Conservation (phyloP, 2,888 invertebrate genomes). For the Mythimna albipuncta region DNA sequence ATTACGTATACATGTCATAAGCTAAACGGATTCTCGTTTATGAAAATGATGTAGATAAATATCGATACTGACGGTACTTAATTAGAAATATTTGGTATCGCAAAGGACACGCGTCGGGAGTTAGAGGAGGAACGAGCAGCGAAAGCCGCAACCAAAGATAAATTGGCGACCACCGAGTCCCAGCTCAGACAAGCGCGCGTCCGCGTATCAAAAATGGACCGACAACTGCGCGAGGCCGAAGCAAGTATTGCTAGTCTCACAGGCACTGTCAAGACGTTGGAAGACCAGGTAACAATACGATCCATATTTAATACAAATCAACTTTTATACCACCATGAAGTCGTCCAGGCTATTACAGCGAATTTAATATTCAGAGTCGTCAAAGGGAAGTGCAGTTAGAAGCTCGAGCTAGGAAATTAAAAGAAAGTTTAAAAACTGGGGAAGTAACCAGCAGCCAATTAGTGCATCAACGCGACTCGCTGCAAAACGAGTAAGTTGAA, state of each 20-base stretch:
- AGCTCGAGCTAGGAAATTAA: conserved; percentile 85
- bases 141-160: conserved; percentile 77
- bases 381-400: conserved; percentile 85
- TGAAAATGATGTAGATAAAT: not conserved
- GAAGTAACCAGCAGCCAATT: conserved; percentile 82
- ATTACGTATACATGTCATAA: too few species aligned
- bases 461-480: conserved; percentile 80
- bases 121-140: conserved; percentile 80
- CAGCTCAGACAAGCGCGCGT: conserved; percentile 81
- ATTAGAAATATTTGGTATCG: not conserved
- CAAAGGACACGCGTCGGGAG: conserved; percentile 77
- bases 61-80: not conserved
- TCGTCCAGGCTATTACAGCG: not conserved
- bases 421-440: conserved; percentile 85
- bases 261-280: conserved; percentile 82
- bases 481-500: conserved; percentile 79
- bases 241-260: conserved; percentile 85
- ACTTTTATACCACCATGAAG: not conserved
- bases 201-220: conserved; percentile 85
- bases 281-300: conserved; percentile 81
- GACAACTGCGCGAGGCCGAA: conserved; percentile 85
- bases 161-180: conserved; percentile 77
- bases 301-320: not conserved
- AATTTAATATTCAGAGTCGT: conserved; percentile 75
- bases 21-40: not conserved